These are phyloP conservation scores for Knipowitschia caucasica DNA, from an alignment of 2,797 vertebrate species.

Conservation along the genomic window DNA sequence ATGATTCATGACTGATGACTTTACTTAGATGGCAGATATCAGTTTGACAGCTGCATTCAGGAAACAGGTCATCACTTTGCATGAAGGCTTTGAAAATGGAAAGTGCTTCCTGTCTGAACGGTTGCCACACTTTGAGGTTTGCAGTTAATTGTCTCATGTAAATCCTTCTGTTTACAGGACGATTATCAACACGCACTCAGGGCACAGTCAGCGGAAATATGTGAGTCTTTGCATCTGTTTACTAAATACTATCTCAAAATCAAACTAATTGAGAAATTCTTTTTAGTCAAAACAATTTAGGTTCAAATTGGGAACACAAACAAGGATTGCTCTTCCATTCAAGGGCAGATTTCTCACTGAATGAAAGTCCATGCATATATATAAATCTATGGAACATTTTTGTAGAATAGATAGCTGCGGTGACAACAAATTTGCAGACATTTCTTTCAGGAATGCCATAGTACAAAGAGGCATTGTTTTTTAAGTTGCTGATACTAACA, in stretches of 20 bases:
- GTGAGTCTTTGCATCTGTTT: slow-evolving; percentile 6
- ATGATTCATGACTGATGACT: neutral
- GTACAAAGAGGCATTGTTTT: slow-evolving; percentile 1
- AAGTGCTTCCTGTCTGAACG: slow-evolving; percentile 59
- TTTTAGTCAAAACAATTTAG: no score
- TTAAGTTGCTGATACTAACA: neutral
- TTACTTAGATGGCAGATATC: neutral
- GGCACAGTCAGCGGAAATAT: slow-evolving; percentile 51
- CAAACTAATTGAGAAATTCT: neutral
- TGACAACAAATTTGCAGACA: no score
- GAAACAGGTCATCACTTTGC: slow-evolving; percentile 18
- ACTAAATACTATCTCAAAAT: neutral
- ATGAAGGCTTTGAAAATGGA: slow-evolving; percentile 27
- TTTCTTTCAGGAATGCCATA: neutral
- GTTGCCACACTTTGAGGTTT: slow-evolving; percentile 55
- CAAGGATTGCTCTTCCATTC: no score
- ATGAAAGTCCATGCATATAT: no score
- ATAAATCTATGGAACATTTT: no score
- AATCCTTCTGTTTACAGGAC: slow-evolving; percentile 63
- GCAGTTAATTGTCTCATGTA: slow-evolving; percentile 61
- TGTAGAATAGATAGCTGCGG: no score
- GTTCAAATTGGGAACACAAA: no score
- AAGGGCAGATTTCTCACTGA: no score
- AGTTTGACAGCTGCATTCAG: slow-evolving; percentile 7
- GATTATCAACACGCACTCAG: slow-evolving; percentile 52